Conservation (phyloP, 2,797 vertebrate genomes). For the Bovichtus diacanthus region DNA sequence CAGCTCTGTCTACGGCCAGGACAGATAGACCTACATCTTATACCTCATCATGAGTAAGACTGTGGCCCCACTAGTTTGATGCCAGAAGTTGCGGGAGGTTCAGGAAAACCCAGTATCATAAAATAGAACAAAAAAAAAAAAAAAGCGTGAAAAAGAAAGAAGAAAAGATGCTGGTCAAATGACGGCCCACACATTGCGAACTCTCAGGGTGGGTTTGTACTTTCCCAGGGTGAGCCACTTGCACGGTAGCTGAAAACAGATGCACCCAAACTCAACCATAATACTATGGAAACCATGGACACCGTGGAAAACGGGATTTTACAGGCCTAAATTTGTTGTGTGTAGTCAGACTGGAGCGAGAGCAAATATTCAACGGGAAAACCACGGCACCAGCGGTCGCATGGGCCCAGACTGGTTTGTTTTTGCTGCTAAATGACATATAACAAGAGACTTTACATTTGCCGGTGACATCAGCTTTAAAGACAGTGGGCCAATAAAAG, state of each 20-base stretch:
- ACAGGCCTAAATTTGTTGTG: constrained; percentile 66
- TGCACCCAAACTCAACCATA: constrained; percentile 76
- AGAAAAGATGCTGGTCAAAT: constrained; percentile 56
- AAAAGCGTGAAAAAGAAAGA: constrained; percentile 20
- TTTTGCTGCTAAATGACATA: constrained; percentile 83
- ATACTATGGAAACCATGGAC: constrained; percentile 83
- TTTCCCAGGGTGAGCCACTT: constrained; percentile 75
- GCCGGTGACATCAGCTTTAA: constrained; percentile 77
- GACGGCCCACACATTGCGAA: constrained; percentile 79
- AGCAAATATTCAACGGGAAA: constrained; percentile 72
- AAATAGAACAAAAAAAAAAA: constrained; percentile 68
- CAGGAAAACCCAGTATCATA: constrained; percentile 70
- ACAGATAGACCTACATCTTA: constrained; percentile 30
- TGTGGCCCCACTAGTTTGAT: constrained; percentile 44
- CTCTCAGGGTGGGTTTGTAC: constrained; percentile 77
- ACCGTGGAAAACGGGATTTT: constrained; percentile 72
- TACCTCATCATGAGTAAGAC: constrained; percentile 57
- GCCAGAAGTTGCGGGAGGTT: constrained; percentile 65
- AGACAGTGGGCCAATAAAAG: constrained; percentile 60
- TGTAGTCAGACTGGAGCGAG: constrained; percentile 68
- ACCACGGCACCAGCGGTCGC: constrained; percentile 71
- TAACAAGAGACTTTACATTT: constrained; percentile 69
- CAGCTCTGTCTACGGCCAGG: constrained; percentile 1
- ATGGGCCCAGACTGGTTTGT: constrained; percentile 76
- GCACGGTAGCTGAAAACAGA: constrained; percentile 80